These are phyloP conservation scores for Uria aalge DNA, from an alignment of 2,113 vertebrate species.

Conservation along the genomic window DNA sequence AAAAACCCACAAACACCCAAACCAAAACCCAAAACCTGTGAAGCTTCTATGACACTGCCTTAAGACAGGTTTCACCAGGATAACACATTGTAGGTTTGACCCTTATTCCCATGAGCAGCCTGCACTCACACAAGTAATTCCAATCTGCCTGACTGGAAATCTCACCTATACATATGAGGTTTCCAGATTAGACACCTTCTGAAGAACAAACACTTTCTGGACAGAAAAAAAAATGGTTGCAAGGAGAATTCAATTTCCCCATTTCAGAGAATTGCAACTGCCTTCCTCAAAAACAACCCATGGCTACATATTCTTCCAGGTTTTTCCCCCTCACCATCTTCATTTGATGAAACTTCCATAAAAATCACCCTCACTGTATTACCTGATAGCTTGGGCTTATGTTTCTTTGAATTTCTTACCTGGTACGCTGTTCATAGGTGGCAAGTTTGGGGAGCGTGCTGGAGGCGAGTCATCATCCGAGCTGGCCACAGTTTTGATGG, in stretches of 20 bases:
- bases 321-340: background rate
- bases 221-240: background rate
- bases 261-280: background rate
- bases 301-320: background rate
- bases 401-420: slow-evolving; percentile 72
- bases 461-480: slow-evolving; percentile 98
- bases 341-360: background rate
- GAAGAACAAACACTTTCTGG: background rate
- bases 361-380: background rate
- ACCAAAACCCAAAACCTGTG: background rate
- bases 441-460: slow-evolving; percentile 94
- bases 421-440: slow-evolving; percentile 89
- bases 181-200: background rate
- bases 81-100: background rate
- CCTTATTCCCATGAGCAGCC: background rate
- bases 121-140: background rate
- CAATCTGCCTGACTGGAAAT: background rate
- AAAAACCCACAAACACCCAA: background rate
- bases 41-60: background rate
- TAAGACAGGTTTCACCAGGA: background rate
- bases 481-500: slow-evolving; percentile 99
- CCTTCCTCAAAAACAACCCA: background rate
- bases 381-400: background rate
- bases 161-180: background rate
- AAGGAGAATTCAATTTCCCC: background rate